Percentiles rank a stretch among this genome's conserved stretches.
Evolutionary conservation across 2,888 invertebrate genomes (phyloP).

Genomic region (Nipponacmea schrenckii): DNA sequence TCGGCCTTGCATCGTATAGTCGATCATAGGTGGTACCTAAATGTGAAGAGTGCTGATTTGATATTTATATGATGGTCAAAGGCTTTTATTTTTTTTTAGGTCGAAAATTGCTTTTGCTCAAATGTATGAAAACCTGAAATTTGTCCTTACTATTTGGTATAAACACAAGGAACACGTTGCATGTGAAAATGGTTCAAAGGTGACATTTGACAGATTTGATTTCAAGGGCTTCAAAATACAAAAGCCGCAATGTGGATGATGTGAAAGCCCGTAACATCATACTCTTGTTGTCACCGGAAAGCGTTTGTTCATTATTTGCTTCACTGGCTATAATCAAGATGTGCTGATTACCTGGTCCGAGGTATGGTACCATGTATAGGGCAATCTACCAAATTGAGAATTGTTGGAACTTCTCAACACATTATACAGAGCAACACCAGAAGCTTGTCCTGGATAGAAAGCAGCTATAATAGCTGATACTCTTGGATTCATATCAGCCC

Average conservation of each 20-base stretch:
- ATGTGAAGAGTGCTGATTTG: not conserved
- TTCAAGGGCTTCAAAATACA: no score
- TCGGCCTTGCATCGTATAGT: constrained; percentile 55
- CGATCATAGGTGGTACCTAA: constrained; percentile 44
- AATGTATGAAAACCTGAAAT: no score
- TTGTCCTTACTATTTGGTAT: no score
- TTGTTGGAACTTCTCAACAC: constrained; percentile 44
- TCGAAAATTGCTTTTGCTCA: no score
- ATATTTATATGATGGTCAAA: not conserved
- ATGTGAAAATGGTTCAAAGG: no score
- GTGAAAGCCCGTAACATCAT: no score
- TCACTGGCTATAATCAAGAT: no score
- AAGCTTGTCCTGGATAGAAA: constrained; percentile 61
- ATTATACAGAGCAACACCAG: constrained; percentile 56
- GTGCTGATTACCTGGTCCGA: not conserved
- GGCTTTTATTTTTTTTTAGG: not conserved
- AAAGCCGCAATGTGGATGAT: no score
- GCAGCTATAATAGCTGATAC: constrained; percentile 50
- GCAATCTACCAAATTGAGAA: constrained; percentile 59
- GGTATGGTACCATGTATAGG: constrained; percentile 57
- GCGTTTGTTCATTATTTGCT: no score
- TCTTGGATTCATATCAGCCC: constrained; percentile 41
- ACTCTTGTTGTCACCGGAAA: no score
- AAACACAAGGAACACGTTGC: no score
- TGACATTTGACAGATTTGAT: no score